Conservation (phyloP, 2,113 vertebrate genomes). For the Parus major region DNA sequence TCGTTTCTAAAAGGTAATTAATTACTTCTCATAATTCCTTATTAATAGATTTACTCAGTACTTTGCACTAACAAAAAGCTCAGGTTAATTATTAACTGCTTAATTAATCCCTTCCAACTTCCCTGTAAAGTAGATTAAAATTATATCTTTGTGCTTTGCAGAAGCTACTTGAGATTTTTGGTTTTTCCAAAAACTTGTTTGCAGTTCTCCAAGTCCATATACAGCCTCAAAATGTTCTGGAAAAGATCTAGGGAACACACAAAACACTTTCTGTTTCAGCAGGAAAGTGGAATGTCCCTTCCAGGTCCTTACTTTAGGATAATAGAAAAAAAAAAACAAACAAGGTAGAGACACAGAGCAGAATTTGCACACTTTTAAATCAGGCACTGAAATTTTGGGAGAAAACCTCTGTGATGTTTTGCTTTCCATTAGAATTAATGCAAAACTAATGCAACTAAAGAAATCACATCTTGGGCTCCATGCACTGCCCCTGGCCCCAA, state of each 20-base stretch:
- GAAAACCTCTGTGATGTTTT: neutral
- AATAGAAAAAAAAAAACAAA: neutral
- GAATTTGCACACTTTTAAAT: neutral
- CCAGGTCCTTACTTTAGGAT: neutral
- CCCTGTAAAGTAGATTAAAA: slow-evolving; percentile 49
- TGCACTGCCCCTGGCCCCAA: neutral
- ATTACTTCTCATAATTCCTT: neutral
- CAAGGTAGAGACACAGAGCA: neutral
- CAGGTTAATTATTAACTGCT: slow-evolving; percentile 9
- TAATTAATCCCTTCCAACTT: slow-evolving; percentile 1
- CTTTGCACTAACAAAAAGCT: slow-evolving; percentile 24
- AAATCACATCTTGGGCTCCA: neutral
- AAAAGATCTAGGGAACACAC: neutral
- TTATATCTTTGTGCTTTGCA: neutral
- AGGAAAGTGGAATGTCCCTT: neutral
- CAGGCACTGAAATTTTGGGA: neutral
- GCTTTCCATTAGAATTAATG: neutral
- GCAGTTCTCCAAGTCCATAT: neutral
- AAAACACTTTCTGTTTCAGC: neutral
- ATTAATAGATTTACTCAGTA: neutral
- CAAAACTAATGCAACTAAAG: neutral
- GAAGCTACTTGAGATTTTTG: neutral
- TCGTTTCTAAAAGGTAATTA: neutral
- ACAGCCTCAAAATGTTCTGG: neutral
- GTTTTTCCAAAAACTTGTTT: neutral